A percentile compares a stretch with the other conserved stretches of the same genome.
These are phyloP conservation scores for Polia nebulosa DNA, from an alignment of 2,888 invertebrate genomes.

Conservation along the genomic window DNA sequence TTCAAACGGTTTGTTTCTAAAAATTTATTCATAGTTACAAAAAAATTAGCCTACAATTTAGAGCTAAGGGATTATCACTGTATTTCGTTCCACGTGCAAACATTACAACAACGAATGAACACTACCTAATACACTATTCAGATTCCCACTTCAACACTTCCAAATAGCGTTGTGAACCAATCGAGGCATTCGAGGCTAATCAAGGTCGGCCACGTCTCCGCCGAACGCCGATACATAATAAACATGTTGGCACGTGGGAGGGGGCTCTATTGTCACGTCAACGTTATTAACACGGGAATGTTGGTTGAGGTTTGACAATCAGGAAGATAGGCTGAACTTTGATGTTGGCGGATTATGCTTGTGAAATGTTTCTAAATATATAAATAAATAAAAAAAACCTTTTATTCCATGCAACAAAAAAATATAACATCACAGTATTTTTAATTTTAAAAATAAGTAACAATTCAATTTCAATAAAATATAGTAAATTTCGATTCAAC, in stretches of 20 bases:
- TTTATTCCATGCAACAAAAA: too few relatives aligned
- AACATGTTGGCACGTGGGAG: slow-evolving; percentile 30
- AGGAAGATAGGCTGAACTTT: slow-evolving; percentile 19
- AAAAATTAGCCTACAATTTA: too few relatives aligned
- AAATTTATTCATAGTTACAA: too few relatives aligned
- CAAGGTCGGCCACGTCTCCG: slow-evolving; percentile 58
- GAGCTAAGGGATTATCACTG: too few relatives aligned
- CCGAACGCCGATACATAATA: slow-evolving; percentile 38
- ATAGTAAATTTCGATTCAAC: too few relatives aligned
- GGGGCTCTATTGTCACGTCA: slow-evolving; percentile 33
- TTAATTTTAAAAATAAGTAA: too few relatives aligned
- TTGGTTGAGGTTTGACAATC: slow-evolving; percentile 42
- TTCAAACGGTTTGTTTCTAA: too few relatives aligned
- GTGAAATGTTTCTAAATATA: not conserved
- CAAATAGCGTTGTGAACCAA: slow-evolving; percentile 79
- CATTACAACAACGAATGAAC: slow-evolving; percentile 60
- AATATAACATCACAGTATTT: too few relatives aligned
- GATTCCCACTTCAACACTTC: slow-evolving; percentile 75
- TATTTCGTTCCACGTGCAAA: too few relatives aligned
- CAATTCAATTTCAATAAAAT: too few relatives aligned
- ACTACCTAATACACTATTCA: slow-evolving; percentile 70
- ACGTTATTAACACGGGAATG: slow-evolving; percentile 37
- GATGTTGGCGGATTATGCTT: slow-evolving; percentile 3
- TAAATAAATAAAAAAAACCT: too few relatives aligned
- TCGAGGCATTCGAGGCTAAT: slow-evolving; percentile 78